These are phyloP conservation scores for Gnathonemus longibarbis DNA, from an alignment of 2,113 vertebrate species.

Conservation along the genomic window DNA sequence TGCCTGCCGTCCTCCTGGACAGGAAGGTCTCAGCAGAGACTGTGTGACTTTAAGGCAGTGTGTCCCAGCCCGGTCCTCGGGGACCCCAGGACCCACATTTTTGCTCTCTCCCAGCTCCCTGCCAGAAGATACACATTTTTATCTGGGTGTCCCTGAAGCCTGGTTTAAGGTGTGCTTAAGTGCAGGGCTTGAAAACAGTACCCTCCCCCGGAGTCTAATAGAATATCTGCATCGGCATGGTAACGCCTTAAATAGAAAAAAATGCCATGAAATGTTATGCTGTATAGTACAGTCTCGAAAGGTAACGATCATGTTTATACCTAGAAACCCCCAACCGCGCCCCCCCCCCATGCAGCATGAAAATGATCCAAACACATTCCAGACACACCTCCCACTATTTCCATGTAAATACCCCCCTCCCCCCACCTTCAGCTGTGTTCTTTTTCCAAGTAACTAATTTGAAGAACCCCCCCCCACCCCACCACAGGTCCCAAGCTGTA, in stretches of 20 bases:
- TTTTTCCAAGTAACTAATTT: background rate
- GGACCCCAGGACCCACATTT: background rate
- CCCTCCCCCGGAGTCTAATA: background rate
- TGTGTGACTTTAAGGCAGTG: background rate
- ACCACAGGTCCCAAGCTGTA: background rate
- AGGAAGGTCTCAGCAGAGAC: background rate
- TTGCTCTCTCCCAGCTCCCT: background rate
- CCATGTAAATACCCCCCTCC: background rate
- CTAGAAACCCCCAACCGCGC: background rate
- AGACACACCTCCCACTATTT: background rate
- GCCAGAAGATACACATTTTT: background rate
- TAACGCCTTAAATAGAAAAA: background rate
- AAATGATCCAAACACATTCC: background rate
- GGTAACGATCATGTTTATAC: background rate
- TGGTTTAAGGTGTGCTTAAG: background rate
- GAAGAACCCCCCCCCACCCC: background rate
- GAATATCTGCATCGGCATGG: background rate
- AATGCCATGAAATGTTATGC: background rate
- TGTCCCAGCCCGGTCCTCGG: background rate
- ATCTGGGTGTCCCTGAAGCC: background rate
- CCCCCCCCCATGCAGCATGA: background rate
- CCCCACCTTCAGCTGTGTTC: background rate
- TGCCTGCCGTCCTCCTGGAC: background rate
- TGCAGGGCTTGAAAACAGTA: no score
- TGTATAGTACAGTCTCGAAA: background rate